Percentiles rank a stretch among this genome's conserved stretches.
Evolutionary conservation across 2,797 vertebrate genomes (phyloP).

Genomic region (Phyllotis vaccarum): DNA sequence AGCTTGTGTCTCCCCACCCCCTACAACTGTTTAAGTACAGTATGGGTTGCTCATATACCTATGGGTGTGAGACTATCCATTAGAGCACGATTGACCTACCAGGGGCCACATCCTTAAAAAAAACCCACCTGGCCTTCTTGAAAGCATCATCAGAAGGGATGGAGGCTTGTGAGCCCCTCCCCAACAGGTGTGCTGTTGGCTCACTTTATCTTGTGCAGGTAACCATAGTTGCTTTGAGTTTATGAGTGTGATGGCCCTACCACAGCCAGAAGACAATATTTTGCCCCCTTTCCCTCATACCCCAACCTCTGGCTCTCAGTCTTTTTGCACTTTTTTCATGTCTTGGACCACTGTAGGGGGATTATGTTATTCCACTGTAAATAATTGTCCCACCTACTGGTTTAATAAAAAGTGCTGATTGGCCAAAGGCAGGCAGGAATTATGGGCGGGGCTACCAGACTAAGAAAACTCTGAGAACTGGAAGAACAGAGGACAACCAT

Average conservation of each 20-base stretch:
- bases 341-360: background rate
- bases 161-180: background rate
- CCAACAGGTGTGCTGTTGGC: background rate
- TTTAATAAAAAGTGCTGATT: no score
- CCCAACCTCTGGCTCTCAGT: background rate
- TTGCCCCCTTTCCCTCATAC: background rate
- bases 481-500: no score
- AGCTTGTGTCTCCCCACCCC: no score
- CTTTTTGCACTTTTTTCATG: background rate
- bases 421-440: no score
- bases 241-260: no score
- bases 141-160: background rate
- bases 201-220: background rate
- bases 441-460: no score
- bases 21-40: background rate
- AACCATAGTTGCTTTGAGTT: background rate
- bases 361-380: no score
- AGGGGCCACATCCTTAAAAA: background rate
- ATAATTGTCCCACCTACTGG: no score
- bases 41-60: background rate
- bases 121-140: background rate
- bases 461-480: no score
- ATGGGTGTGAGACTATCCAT: background rate
- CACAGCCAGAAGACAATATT: background rate
- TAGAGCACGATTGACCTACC: background rate